Conservation (phyloP, 2,113 vertebrate species). For the Thamnaconus septentrionalis region DNA sequence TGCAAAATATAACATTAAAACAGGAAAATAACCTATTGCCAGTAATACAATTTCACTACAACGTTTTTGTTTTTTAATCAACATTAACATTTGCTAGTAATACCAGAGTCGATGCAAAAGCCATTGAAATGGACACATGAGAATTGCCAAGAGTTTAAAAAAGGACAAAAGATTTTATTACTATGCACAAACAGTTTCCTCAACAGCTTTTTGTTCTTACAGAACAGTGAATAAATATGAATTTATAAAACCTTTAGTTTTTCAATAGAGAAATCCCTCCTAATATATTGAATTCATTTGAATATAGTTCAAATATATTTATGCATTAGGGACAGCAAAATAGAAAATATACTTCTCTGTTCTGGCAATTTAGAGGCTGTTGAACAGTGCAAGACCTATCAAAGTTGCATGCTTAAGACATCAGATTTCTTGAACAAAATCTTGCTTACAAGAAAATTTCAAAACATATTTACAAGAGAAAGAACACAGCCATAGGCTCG, state of each 20-base stretch:
- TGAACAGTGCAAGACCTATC: conserved; percentile 66
- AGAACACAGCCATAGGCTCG: conserved; percentile 78
- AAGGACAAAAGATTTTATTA: conserved; percentile 35
- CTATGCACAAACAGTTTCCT: conserved; percentile 42
- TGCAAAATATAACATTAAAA: conserved; percentile 82
- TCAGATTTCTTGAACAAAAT: conserved; percentile 99
- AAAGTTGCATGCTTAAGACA: conserved; percentile 78
- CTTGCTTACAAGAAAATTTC: conserved; percentile 78
- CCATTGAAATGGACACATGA: conserved; percentile 43
- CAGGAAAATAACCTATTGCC: conserved; percentile 78
- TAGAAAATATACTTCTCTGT: conserved; percentile 70
- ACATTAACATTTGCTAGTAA: conserved; percentile 55
- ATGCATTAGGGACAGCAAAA: conserved; percentile 65
- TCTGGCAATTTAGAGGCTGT: conserved; percentile 60
- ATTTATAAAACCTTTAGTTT: conserved; percentile 59
- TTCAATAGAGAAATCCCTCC: conserved; percentile 50
- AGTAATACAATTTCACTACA: conserved; percentile 76
- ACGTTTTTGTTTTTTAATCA: conserved; percentile 78
- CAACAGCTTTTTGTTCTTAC: conserved; percentile 36
- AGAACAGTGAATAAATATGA: conserved; percentile 69
- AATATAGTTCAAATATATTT: conserved; percentile 63
- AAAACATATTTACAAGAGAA: conserved; percentile 82
- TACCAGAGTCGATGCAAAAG: conserved; percentile 66
- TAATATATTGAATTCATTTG: conserved; percentile 58
- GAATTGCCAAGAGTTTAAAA: conserved; percentile 27